Conservation (phyloP, 2,797 vertebrate genomes). For the Muscicapa comitata region DNA sequence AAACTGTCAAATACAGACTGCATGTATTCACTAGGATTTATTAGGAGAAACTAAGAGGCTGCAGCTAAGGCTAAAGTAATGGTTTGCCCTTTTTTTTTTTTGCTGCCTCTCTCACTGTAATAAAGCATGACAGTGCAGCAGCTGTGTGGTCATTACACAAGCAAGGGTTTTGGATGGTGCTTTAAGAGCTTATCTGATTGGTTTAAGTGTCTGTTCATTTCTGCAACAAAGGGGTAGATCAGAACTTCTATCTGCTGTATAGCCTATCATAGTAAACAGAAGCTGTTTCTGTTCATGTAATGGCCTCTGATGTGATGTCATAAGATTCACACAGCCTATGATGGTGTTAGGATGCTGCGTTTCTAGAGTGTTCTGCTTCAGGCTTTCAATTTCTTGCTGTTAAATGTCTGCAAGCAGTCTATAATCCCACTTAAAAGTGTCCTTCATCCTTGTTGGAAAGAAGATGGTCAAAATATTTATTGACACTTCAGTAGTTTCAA, state of each 20-base stretch:
- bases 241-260: background rate
- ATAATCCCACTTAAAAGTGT: background rate
- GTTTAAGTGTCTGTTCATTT: background rate
- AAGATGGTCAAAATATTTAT: background rate
- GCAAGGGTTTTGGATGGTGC: background rate
- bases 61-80: background rate
- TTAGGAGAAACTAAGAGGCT: background rate
- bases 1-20: background rate
- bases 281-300: background rate
- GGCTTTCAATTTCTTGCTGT: background rate
- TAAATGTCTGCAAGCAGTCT: background rate
- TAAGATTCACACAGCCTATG: background rate
- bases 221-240: background rate
- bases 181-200: background rate
- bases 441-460: background rate
- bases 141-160: background rate
- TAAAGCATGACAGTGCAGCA: background rate
- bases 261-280: background rate
- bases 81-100: background rate
- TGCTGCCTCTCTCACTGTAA: background rate
- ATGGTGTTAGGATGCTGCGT: background rate
- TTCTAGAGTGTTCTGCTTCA: background rate
- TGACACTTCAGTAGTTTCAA: background rate
- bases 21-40: background rate
- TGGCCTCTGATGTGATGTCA: background rate